phyloP scores from a whole-genome alignment of 1,140 invertebrate genomes.

The Heliconius hewitsoni region DNA sequence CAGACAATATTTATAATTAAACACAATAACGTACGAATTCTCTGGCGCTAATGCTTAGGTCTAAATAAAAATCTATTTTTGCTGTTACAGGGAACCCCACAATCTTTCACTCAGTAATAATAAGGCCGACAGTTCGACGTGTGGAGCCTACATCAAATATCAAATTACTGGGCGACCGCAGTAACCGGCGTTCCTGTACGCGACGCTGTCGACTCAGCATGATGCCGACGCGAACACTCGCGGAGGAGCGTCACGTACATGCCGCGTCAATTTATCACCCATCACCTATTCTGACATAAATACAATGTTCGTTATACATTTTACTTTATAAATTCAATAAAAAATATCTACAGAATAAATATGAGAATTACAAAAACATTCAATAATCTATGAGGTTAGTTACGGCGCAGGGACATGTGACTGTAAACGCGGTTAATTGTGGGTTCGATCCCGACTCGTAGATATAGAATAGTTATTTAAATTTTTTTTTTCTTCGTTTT shows the following conservation, averaged over 20 bases:
- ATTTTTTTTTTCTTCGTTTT: too few relatives aligned
- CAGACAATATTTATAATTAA: neutral
- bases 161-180: constrained; percentile 38
- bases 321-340: neutral
- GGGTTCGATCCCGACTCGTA: too few relatives aligned
- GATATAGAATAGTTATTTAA: too few relatives aligned
- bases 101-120: constrained; percentile 17
- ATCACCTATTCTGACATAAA: constrained; percentile 24
- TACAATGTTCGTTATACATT: neutral
- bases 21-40: neutral
- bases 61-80: neutral
- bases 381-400: too few relatives aligned
- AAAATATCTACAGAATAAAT: neutral
- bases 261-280: constrained; percentile 43
- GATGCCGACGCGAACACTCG: constrained; percentile 35
- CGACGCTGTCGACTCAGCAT: constrained; percentile 44
- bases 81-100: neutral
- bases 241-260: constrained; percentile 42
- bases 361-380: too few relatives aligned
- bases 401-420: too few relatives aligned
- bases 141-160: constrained; percentile 37
- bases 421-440: too few relatives aligned
- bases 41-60: neutral
- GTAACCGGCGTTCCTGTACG: constrained; percentile 39
- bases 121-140: constrained; percentile 20